These are phyloP conservation scores for Ricordea florida DNA, from an alignment of 92 coral and sea anemone genomes.

Conservation along the genomic window DNA sequence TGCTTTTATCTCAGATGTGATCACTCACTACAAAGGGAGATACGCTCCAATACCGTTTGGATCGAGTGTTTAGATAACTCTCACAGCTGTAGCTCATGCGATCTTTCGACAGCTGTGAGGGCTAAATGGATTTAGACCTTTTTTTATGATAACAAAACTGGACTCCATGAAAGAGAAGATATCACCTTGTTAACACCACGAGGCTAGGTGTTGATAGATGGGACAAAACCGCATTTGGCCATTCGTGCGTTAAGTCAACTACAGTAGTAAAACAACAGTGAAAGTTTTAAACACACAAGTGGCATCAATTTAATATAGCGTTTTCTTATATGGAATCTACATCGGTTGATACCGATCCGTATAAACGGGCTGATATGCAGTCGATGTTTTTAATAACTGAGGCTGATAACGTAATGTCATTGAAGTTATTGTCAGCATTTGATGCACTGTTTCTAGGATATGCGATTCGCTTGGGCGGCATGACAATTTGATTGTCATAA, in stretches of 20 bases:
- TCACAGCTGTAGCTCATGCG: conserved; percentile 51
- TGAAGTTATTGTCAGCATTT: conserved; percentile 40
- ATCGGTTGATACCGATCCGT: neutral
- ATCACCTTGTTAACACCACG: conserved; percentile 26
- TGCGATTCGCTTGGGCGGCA: neutral
- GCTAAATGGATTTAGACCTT: conserved; percentile 12
- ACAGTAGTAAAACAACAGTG: too few species aligned
- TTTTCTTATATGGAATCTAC: too few species aligned
- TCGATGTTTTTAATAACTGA: neutral
- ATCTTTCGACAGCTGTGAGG: too few species aligned
- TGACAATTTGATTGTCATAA: too few species aligned
- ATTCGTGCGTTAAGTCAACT: too few species aligned
- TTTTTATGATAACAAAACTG: conserved; percentile 26
- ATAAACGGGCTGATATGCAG: conserved; percentile 8
- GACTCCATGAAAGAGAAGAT: neutral
- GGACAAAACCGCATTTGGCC: neutral
- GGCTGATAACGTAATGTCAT: conserved; percentile 27
- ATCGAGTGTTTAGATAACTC: conserved; percentile 41
- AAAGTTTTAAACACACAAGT: too few species aligned
- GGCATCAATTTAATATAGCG: too few species aligned
- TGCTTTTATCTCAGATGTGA: conserved; percentile 18
- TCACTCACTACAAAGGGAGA: neutral
- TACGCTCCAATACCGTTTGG: neutral
- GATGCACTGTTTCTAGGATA: conserved; percentile 16
- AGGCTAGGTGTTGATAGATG: conserved; percentile 12